Conservation (phyloP, 1,140 invertebrate species). For the Subanguina moxae region DNA sequence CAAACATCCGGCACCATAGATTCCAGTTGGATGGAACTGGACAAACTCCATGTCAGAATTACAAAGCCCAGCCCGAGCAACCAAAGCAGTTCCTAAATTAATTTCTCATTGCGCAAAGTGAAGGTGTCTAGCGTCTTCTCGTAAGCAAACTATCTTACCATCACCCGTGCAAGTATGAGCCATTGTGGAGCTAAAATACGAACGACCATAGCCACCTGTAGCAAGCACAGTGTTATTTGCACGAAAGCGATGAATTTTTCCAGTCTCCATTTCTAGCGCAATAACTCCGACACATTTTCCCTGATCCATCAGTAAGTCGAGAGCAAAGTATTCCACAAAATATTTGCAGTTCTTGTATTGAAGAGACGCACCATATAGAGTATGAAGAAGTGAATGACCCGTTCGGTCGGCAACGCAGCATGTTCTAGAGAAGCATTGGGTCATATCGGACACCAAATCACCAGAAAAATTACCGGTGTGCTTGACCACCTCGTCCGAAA, state of each 20-base stretch:
- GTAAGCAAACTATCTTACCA: conserved; percentile 30
- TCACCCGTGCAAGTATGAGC: conserved; percentile 93
- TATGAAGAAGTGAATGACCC: conserved; percentile 94
- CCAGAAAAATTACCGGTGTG: conserved; percentile 67
- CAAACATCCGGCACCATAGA: conserved; percentile 93
- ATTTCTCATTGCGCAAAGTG: background rate
- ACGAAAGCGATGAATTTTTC: conserved; percentile 81
- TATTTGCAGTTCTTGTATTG: conserved; percentile 92
- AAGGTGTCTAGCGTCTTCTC: background rate
- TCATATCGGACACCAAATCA: background rate
- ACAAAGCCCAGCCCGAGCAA: conserved; percentile 80
- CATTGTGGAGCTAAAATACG: conserved; percentile 96
- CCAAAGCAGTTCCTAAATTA: conserved; percentile 79
- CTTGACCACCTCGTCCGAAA: conserved; percentile 92
- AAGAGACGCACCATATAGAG: conserved; percentile 91
- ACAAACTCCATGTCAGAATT: conserved; percentile 95
- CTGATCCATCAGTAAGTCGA: conserved; percentile 92
- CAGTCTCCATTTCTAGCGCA: conserved; percentile 93
- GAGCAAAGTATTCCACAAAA: conserved; percentile 96
- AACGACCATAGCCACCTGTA: conserved; percentile 73
- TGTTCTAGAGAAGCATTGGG: conserved; percentile 39
- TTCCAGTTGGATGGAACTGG: conserved; percentile 98
- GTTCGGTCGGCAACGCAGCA: conserved; percentile 78
- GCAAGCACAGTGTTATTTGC: conserved; percentile 72
- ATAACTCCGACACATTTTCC: conserved; percentile 73